Evolutionary conservation across 23 tunicate genomes (phyloP).

Genomic region (Ciona savignyi): DNA sequence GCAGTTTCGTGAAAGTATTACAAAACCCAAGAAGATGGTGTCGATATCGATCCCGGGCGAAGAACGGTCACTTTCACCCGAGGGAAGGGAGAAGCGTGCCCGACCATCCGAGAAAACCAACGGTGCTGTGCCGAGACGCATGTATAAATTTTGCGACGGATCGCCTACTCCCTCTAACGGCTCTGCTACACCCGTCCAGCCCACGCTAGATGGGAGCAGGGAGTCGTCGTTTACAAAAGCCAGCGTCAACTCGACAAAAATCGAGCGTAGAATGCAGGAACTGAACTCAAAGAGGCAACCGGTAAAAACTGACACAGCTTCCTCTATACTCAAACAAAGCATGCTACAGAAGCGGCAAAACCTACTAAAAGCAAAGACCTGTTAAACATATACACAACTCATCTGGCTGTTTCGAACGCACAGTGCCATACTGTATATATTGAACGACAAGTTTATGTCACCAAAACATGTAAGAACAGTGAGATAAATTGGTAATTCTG

Average conservation of each 20-base stretch:
- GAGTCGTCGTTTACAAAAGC: not conserved
- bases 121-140: conserved; percentile 18
- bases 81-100: not conserved
- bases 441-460: too few relatives aligned
- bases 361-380: not conserved
- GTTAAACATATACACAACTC: too few relatives aligned
- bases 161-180: too few relatives aligned
- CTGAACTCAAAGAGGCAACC: conserved; percentile 10
- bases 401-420: too few relatives aligned
- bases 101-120: not conserved
- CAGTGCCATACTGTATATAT: not conserved
- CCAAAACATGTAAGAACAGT: too few relatives aligned
- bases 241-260: conserved; percentile 13
- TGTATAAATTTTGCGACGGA: conserved; percentile 24
- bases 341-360: not conserved
- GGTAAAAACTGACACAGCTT: not conserved
- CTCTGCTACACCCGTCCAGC: not conserved
- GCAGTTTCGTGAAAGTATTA: not conserved
- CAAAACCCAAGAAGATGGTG: not conserved
- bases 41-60: conserved; percentile 1
- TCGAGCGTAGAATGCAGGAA: conserved; percentile 48
- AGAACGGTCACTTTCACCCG: not conserved
- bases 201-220: not conserved
- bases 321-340: not conserved
- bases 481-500: too few relatives aligned